phyloP scores from a whole-genome alignment of 2,888 invertebrate species.

The Protodeltote pygarga region DNA sequence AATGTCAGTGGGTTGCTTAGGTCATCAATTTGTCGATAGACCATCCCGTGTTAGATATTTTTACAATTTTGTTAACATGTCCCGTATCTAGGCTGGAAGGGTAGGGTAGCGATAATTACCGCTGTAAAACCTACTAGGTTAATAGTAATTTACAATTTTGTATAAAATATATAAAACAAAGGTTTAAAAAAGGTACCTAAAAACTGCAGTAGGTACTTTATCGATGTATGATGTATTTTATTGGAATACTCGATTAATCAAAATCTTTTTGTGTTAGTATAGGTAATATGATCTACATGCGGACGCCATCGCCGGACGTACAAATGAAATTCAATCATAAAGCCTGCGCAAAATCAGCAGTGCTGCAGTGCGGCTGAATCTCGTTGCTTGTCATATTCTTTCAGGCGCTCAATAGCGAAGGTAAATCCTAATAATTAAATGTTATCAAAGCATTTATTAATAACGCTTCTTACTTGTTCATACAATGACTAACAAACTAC shows the following conservation, averaged over 20 bases:
- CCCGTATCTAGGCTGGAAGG: too few species aligned
- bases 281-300: neutral
- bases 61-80: too few species aligned
- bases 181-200: neutral
- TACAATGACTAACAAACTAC: neutral
- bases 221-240: too few species aligned
- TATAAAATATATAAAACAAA: too few species aligned
- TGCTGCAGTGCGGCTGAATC: constrained; percentile 46
- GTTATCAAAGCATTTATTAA: neutral
- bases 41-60: too few species aligned
- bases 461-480: neutral
- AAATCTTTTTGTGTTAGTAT: constrained; percentile 1
- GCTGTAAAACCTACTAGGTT: too few species aligned
- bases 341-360: constrained; percentile 38
- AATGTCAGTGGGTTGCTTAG: neutral
- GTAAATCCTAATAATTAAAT: constrained; percentile 2
- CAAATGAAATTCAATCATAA: constrained; percentile 26
- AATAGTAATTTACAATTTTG: too few species aligned
- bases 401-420: constrained; percentile 36
- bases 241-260: constrained; percentile 1
- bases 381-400: constrained; percentile 39
- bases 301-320: too few species aligned
- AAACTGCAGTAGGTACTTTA: too few species aligned
- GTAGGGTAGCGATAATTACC: too few species aligned
- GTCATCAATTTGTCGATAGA: too few species aligned